phyloP scores from a whole-genome alignment of 1,140 invertebrate genomes.

The Pseudomyrmex flavicornis region DNA sequence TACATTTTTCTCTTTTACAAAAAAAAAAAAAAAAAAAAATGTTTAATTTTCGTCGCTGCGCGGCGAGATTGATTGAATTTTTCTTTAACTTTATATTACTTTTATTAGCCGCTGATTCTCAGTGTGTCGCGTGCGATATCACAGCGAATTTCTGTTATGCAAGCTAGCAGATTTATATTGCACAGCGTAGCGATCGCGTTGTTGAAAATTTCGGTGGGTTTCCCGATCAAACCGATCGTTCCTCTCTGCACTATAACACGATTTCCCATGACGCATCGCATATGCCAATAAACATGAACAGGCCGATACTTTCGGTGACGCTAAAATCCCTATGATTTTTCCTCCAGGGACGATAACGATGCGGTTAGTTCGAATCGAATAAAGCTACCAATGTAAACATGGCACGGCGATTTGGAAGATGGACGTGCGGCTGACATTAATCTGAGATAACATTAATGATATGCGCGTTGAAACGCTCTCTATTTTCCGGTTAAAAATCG shows the following conservation, averaged over 20 bases:
- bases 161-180: conserved; percentile 30
- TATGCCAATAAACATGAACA: conserved; percentile 72
- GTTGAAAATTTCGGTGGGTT: conserved; percentile 66
- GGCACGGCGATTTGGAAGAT: conserved; percentile 33
- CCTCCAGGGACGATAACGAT: conserved; percentile 56
- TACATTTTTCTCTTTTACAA: too few relatives aligned
- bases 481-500: neutral
- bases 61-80: neutral
- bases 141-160: neutral
- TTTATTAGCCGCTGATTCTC: neutral
- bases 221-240: conserved; percentile 69
- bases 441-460: conserved; percentile 53
- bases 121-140: neutral
- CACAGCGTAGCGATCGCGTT: conserved; percentile 35
- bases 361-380: conserved; percentile 38
- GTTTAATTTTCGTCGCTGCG: neutral
- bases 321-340: conserved; percentile 56
- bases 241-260: conserved; percentile 65
- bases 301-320: conserved; percentile 68
- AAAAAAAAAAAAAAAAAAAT: neutral
- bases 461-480: conserved; percentile 12
- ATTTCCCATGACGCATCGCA: conserved; percentile 72
- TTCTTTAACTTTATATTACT: neutral
- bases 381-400: conserved; percentile 24
- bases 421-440: conserved; percentile 45